Evolutionary conservation across 1,140 invertebrate species (phyloP).

Genomic region (Drosophila punjabiensis): DNA sequence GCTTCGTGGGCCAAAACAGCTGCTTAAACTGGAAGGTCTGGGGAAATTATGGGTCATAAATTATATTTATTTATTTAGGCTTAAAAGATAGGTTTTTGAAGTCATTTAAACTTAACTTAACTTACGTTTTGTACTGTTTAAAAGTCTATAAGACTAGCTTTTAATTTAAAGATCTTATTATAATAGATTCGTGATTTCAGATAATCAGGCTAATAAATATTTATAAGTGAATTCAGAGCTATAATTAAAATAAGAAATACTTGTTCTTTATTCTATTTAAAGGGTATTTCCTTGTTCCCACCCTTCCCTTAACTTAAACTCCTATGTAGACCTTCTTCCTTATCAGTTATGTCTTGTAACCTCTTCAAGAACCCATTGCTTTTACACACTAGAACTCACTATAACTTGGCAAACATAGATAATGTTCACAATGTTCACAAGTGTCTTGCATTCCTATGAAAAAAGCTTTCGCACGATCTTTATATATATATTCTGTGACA

Average conservation of each 20-base stretch:
- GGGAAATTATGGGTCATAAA: neutral
- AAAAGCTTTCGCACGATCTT: neutral
- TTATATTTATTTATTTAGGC: neutral
- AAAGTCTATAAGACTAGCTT: neutral
- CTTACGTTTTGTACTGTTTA: neutral
- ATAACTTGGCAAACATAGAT: constrained; percentile 17
- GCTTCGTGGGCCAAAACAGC: neutral
- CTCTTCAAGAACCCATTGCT: neutral
- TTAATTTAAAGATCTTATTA: neutral
- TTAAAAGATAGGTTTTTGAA: neutral
- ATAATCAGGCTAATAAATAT: too few species aligned
- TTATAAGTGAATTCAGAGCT: neutral
- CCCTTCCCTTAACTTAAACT: neutral
- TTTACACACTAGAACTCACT: constrained; percentile 6
- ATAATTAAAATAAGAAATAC: neutral
- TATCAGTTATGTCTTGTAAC: constrained; percentile 31
- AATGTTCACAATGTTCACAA: constrained; percentile 29
- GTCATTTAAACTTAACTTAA: neutral
- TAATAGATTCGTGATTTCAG: too few species aligned
- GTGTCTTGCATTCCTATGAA: constrained; percentile 23
- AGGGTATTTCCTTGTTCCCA: neutral
- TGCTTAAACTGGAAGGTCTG: neutral
- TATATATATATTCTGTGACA: constrained; percentile 6
- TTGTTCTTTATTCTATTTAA: neutral
- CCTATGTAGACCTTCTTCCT: neutral